phyloP scores from a whole-genome alignment of 2,797 vertebrate genomes.

The Falco peregrinus region DNA sequence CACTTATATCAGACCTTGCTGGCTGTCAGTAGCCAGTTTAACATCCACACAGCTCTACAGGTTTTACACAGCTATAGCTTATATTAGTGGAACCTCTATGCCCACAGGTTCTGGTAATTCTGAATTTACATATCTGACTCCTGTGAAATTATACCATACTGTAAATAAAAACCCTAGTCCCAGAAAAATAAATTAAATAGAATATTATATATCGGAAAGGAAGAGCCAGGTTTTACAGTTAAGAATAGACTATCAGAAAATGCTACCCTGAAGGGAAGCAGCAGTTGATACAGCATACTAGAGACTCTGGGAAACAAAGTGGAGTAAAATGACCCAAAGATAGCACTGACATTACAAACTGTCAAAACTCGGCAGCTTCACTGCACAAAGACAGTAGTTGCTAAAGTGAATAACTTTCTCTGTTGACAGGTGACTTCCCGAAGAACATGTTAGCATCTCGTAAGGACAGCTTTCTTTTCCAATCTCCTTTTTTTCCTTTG shows the following conservation, averaged over 20 bases:
- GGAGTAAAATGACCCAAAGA: not conserved
- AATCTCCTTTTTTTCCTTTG: not conserved
- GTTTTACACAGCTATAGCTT: not conserved
- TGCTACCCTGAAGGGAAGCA: not conserved
- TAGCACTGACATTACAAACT: not conserved
- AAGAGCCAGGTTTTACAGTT: not conserved
- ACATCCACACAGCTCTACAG: not conserved
- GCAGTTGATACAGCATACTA: not conserved
- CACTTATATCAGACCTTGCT: not conserved
- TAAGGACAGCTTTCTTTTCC: not conserved
- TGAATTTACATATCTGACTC: not conserved
- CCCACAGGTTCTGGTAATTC: not conserved
- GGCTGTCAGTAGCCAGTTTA: not conserved
- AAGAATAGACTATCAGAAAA: not conserved
- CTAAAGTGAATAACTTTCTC: not conserved
- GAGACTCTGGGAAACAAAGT: not conserved
- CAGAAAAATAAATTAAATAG: not conserved
- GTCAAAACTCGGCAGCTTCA: not conserved
- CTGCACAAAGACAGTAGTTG: not conserved
- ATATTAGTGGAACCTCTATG: not conserved
- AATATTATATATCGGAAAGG: not conserved
- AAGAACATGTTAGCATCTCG: not conserved
- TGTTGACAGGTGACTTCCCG: not conserved
- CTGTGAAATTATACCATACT: not conserved
- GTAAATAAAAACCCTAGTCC: not conserved